A percentile compares a stretch with the other conserved stretches of the same genome.
These are phyloP conservation scores for Noctua fimbriata DNA, from an alignment of 2,888 invertebrate species.

Conservation along the genomic window DNA sequence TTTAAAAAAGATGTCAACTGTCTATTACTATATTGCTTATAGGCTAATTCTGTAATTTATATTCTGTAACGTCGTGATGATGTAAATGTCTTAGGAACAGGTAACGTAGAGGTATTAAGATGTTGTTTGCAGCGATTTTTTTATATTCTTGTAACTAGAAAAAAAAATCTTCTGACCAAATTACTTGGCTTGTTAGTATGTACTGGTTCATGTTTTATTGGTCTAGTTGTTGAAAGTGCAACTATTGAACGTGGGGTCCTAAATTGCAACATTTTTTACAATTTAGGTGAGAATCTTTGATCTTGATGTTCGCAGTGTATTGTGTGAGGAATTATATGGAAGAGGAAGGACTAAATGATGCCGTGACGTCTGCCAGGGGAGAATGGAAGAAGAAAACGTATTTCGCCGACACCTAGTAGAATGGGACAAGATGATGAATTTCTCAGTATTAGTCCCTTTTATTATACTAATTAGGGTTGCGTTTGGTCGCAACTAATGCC, in stretches of 20 bases:
- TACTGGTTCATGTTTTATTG: not conserved
- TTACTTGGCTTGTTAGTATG: not conserved
- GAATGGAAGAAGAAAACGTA: not conserved
- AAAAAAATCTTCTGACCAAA: not conserved
- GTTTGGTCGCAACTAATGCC: no score
- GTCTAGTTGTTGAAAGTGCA: not conserved
- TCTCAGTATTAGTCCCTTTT: no score
- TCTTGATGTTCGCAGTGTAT: not conserved
- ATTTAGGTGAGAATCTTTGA: not conserved
- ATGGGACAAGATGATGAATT: not conserved
- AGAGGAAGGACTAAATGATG: not conserved
- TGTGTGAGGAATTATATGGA: not conserved
- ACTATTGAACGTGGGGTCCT: not conserved
- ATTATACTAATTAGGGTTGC: no score
- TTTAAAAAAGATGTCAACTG: slow-evolving; percentile 47
- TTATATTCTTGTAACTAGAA: not conserved
- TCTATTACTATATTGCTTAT: slow-evolving; percentile 17
- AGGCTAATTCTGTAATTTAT: slow-evolving; percentile 45
- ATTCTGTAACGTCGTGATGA: slow-evolving; percentile 29
- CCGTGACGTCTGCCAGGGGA: not conserved
- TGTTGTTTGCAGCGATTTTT: not conserved
- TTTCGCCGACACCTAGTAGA: not conserved
- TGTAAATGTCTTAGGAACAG: slow-evolving; percentile 26
- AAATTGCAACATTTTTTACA: not conserved
- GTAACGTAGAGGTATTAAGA: not conserved